phyloP scores from a whole-genome alignment of 2,888 invertebrate genomes.

The Rotaria magnacalcarata region DNA sequence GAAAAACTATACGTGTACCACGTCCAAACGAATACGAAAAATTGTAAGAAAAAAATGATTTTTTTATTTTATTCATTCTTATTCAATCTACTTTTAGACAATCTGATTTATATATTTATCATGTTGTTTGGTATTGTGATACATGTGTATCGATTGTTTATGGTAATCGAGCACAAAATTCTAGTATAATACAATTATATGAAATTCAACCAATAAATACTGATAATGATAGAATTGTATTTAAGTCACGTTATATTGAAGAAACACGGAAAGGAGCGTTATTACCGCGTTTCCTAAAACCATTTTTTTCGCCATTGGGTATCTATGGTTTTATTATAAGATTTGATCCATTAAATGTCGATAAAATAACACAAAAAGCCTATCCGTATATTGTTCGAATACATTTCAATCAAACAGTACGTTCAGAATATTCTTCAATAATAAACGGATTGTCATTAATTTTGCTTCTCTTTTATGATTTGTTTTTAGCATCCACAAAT shows the following conservation, averaged over 20 bases:
- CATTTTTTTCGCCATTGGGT: background rate
- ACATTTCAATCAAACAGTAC: constrained; percentile 22
- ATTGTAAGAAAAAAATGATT: background rate
- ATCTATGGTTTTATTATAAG: background rate
- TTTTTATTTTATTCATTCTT: background rate
- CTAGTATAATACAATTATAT: constrained; percentile 25
- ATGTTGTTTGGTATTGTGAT: constrained; percentile 36
- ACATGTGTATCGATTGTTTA: constrained; percentile 20
- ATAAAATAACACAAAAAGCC: background rate
- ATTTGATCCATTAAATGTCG: background rate
- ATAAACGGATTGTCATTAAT: too few relatives aligned
- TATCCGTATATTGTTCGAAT: constrained; percentile 22
- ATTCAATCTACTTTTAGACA: background rate
- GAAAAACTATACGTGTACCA: background rate
- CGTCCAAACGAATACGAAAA: background rate
- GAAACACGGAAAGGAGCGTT: background rate
- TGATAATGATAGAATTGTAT: background rate
- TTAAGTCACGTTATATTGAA: background rate
- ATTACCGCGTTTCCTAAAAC: background rate
- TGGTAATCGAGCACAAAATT: background rate
- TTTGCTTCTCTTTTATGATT: too few relatives aligned
- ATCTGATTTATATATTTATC: constrained; percentile 18
- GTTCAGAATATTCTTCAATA: background rate
- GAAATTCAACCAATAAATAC: background rate
- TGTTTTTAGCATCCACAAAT: background rate